Conservation (phyloP, 2,888 invertebrate genomes). For the Aspidiotus destructor region DNA sequence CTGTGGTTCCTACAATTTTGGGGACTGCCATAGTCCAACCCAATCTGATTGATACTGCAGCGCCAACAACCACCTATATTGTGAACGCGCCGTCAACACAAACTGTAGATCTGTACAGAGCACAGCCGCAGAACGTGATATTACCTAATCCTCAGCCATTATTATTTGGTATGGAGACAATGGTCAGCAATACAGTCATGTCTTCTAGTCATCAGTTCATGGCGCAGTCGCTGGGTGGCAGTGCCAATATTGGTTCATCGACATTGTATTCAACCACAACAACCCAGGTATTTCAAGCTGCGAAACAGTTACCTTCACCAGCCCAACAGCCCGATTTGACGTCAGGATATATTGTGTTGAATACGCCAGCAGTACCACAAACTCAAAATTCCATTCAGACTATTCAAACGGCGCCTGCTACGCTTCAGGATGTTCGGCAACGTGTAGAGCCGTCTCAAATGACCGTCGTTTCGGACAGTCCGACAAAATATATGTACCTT, state of each 20-base stretch:
- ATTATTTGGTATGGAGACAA: conserved; percentile 73
- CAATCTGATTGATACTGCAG: conserved; percentile 46
- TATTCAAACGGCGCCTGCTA: background rate
- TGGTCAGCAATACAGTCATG: conserved; percentile 80
- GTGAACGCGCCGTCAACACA: conserved; percentile 40
- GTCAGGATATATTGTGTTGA: conserved; percentile 37
- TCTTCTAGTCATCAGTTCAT: conserved; percentile 72
- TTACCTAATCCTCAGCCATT: conserved; percentile 58
- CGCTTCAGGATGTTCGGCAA: background rate
- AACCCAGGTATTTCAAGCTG: conserved; percentile 74
- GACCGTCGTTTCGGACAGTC: background rate
- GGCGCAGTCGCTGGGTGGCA: conserved; percentile 52
- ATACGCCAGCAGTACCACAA: conserved; percentile 21
- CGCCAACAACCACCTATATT: conserved; percentile 28
- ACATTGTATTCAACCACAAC: conserved; percentile 76
- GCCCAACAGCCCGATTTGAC: conserved; percentile 32
- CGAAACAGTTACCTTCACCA: conserved; percentile 50
- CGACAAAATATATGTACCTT: conserved; percentile 19
- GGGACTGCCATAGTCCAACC: conserved; percentile 50
- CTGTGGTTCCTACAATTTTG: conserved; percentile 44
- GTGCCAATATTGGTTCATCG: conserved; percentile 44
- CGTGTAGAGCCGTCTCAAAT: background rate
- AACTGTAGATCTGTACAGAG: conserved; percentile 55
- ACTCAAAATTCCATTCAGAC: background rate
- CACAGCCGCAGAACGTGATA: conserved; percentile 43